A percentile compares a stretch with the other conserved stretches of the same genome.
Conservation (phyloP, 2,888 invertebrate species). For the Sabatieria punctata region DNA sequence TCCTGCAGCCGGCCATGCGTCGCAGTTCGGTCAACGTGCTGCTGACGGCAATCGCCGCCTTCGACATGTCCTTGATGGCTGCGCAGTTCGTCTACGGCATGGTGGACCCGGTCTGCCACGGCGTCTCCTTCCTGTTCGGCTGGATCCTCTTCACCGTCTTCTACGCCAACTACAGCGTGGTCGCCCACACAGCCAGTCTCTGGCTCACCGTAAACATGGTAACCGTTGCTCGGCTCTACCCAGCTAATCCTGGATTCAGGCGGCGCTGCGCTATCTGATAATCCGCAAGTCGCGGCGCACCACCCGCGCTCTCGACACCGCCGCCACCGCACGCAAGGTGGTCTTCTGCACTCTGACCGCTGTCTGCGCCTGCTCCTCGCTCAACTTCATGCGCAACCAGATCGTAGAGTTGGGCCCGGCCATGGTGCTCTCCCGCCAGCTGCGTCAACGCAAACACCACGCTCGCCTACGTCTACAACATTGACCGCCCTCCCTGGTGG, state of each 20-base stretch:
- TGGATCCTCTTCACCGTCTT: conserved; percentile 24
- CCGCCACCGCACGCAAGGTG: background rate
- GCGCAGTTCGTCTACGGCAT: background rate
- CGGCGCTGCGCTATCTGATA: conserved; percentile 21
- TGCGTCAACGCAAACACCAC: background rate
- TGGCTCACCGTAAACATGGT: conserved; percentile 31
- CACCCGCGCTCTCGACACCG: background rate
- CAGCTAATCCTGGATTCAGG: too few relatives aligned
- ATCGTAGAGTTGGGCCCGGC: too few relatives aligned
- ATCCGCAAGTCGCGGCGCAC: conserved; percentile 8
- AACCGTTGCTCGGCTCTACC: too few relatives aligned
- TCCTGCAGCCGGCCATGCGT: background rate
- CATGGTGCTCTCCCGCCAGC: too few relatives aligned
- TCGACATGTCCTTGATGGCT: background rate
- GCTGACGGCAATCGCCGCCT: background rate
- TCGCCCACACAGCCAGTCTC: conserved; percentile 22
- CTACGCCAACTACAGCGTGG: conserved; percentile 25
- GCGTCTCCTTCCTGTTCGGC: background rate
- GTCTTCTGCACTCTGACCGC: background rate
- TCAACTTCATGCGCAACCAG: conserved; percentile 22
- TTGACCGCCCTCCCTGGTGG: conserved; percentile 23
- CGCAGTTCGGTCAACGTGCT: background rate
- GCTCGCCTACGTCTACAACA: conserved; percentile 12
- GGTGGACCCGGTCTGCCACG: too few relatives aligned
- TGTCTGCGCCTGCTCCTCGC: conserved; percentile 10